phyloP scores from a whole-genome alignment of 2,113 vertebrate species.

The Pomatostomus ruficeps region DNA sequence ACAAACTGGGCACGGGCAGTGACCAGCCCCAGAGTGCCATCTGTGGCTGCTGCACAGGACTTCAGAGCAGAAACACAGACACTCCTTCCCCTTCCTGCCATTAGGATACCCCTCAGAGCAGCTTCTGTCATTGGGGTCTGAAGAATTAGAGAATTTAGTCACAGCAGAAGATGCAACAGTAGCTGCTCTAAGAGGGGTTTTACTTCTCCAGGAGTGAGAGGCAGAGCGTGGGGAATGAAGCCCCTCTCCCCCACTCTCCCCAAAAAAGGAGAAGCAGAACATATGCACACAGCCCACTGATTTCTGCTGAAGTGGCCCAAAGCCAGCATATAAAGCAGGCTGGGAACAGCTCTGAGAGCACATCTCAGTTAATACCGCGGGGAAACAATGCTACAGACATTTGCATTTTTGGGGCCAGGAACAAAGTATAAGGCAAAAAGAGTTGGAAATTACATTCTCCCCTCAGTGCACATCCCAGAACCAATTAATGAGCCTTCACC shows the following conservation, averaged over 20 bases:
- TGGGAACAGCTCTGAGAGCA: background rate
- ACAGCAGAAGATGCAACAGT: background rate
- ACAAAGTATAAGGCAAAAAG: background rate
- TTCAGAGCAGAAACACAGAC: background rate
- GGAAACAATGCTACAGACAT: background rate
- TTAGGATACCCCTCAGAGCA: background rate
- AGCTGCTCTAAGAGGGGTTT: background rate
- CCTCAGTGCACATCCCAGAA: background rate
- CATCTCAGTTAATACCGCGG: background rate
- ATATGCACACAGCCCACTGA: constrained; percentile 44
- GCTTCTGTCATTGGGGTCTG: background rate
- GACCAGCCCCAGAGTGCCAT: background rate
- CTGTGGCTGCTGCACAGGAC: background rate
- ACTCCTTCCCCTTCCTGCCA: background rate
- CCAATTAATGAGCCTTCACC: accelerated
- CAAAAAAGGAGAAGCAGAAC: constrained; percentile 17
- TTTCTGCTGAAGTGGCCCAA: constrained; percentile 19
- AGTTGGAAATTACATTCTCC: background rate
- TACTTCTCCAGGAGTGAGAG: background rate
- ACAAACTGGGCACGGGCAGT: accelerated
- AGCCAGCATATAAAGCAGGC: constrained; percentile 18
- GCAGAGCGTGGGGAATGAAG: background rate
- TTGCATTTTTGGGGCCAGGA: background rate
- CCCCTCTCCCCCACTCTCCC: background rate
- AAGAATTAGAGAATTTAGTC: background rate